A percentile compares a stretch with the other conserved stretches of the same genome.
phyloP scores from a whole-genome alignment of 2,797 vertebrate genomes.

The Margarornis squamiger region DNA sequence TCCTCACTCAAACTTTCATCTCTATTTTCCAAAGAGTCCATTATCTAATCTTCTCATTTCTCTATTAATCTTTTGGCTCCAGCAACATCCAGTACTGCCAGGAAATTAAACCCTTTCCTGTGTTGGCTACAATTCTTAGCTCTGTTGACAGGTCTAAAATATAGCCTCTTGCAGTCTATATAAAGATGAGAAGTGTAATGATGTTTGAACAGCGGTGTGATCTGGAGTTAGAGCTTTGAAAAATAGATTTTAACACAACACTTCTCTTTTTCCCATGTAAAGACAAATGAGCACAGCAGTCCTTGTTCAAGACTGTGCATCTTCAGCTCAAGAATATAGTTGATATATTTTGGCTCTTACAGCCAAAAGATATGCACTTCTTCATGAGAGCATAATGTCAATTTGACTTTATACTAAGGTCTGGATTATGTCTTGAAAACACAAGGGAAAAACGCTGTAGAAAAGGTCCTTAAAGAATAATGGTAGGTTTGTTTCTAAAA shows the following conservation, averaged over 20 bases:
- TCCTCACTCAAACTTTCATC: background rate
- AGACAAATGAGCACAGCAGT: background rate
- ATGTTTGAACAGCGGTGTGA: background rate
- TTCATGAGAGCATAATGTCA: background rate
- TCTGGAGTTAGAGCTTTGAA: background rate
- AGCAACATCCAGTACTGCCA: background rate
- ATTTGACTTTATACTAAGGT: background rate
- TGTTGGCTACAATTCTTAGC: background rate
- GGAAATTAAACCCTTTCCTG: constrained; percentile 11
- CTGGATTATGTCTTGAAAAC: background rate
- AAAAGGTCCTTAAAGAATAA: background rate
- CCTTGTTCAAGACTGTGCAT: background rate
- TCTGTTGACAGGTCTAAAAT: constrained; percentile 17
- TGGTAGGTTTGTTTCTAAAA: background rate
- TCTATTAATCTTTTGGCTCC: constrained; percentile 25
- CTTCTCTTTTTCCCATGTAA: background rate
- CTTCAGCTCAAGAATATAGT: background rate
- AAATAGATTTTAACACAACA: background rate
- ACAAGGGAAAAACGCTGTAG: background rate
- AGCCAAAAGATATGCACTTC: background rate
- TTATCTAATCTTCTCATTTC: constrained; percentile 27
- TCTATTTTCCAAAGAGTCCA: background rate
- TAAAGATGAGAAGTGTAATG: constrained; percentile 7
- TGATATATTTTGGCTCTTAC: background rate
- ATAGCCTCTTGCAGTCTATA: background rate